Base-by-base conservation (phyloP, 2,888 invertebrate genomes). In the Cephus sareptanus region DNA sequence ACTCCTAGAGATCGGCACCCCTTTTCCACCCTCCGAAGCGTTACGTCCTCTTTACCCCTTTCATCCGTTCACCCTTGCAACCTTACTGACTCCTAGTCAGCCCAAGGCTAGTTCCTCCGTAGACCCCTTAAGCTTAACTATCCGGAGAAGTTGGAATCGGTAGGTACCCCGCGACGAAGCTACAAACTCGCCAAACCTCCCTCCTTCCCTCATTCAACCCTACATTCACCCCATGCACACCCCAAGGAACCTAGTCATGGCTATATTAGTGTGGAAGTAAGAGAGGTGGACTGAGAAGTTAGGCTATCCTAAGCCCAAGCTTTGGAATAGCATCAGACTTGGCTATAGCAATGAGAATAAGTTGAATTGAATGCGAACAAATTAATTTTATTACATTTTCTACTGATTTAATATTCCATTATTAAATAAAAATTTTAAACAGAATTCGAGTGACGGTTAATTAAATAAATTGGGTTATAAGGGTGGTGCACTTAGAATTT, bases 111-210 rank as follows among this genome's bases (percentile, higher is more conserved):
- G 87, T 85, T 85, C 82, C 85, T 83, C 85, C 84, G 84, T 78
- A 82, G 83, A 85, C 86, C 86, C 85, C 79, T 85, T 85, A 86
- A 88, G 87, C 86, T 87, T 85, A 89, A 89, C 89, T 89, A 88
- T 89, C 87, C 86, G 82, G 82, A 83, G 81, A 89, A 89, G 87
- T 89, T 89, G 83, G 85, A 87, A 88, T 88, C 87, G 86, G 85
- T 84, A 34, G 70, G 76, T 79, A 75, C 74, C 68, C 74, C 37
- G 82, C 82, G 84, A 81, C 85, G 85, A 78, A 84, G 82, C 85
- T 83, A 83, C 86, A 81, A 84, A 87, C 86, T 84, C 84, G 74
- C 75, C 82, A 86, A 81, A 35, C 35, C 35, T 35, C 56, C 75
- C 79, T 23, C 69, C 75, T 23, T 34, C 34, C 69, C 56, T 23